These are phyloP conservation scores for Plotosus lineatus DNA, from an alignment of 2,113 vertebrate genomes.

Conservation along the genomic window DNA sequence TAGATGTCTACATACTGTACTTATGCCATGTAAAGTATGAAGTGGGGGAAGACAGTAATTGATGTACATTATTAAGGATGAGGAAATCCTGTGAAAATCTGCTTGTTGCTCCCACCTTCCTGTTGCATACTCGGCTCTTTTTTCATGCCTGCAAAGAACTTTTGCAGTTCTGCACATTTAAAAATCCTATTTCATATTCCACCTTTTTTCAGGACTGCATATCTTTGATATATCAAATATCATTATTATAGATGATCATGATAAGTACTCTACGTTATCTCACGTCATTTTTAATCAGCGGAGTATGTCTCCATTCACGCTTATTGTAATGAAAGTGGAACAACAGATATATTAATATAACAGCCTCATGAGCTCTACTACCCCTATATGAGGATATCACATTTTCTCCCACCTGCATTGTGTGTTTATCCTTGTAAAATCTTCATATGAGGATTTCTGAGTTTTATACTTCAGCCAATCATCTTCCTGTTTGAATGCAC, in stretches of 20 bases:
- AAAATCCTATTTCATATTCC: not conserved
- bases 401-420: too few species aligned
- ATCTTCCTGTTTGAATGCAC: too few species aligned
- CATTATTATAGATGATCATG: not conserved
- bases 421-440: too few species aligned
- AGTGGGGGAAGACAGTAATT: not conserved
- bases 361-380: too few species aligned
- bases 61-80: not conserved
- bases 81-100: conserved; percentile 23
- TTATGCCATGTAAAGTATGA: not conserved
- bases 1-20: not conserved
- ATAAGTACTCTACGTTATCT: not conserved
- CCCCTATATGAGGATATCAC: too few species aligned
- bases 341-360: not conserved
- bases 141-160: not conserved
- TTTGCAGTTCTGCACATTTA: not conserved
- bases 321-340: not conserved
- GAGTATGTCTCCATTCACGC: not conserved
- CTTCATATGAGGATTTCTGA: too few species aligned
- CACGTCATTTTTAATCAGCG: not conserved
- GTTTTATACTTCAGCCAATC: too few species aligned
- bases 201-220: not conserved
- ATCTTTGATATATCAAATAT: not conserved
- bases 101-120: not conserved
- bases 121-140: not conserved